Conservation (phyloP, 2,797 vertebrate species). For the Brachyalestes nurse region DNA sequence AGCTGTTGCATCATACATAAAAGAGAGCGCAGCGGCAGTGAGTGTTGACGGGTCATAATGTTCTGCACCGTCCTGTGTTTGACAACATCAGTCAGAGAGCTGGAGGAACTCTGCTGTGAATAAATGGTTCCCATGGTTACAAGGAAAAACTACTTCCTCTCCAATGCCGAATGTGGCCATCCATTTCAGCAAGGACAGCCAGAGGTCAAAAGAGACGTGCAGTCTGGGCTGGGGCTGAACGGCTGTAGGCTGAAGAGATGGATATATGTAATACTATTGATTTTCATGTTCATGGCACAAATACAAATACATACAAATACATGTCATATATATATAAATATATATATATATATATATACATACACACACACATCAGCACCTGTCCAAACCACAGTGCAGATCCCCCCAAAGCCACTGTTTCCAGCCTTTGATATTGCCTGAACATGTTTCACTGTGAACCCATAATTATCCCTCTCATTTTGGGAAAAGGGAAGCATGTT, state of each 20-base stretch:
- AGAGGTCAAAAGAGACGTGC: background rate
- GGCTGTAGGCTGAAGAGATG: too few species aligned
- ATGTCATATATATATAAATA: too few species aligned
- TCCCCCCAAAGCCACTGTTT: background rate
- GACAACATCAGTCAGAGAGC: slow-evolving; percentile 23
- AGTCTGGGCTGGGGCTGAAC: too few species aligned
- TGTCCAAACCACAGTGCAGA: too few species aligned
- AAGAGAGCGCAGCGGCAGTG: too few species aligned
- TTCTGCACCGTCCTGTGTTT: slow-evolving; percentile 29
- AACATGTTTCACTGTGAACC: slow-evolving; percentile 19
- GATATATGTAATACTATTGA: too few species aligned
- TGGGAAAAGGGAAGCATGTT: slow-evolving; percentile 3
- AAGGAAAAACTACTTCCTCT: slow-evolving; percentile 22
- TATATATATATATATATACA: too few species aligned
- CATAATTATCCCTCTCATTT: slow-evolving; percentile 30
- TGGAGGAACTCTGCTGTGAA: slow-evolving; percentile 20
- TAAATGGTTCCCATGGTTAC: slow-evolving; percentile 43
- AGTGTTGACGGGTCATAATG: slow-evolving; percentile 6
- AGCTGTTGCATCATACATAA: too few species aligned
- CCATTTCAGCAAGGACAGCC: background rate
- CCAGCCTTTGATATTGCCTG: slow-evolving; percentile 1
- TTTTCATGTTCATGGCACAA: too few species aligned
- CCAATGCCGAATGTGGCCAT: slow-evolving; percentile 9
- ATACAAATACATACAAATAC: too few species aligned
- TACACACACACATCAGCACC: too few species aligned